Conservation (phyloP, 2,888 invertebrate species). For the Beris morrisii region DNA sequence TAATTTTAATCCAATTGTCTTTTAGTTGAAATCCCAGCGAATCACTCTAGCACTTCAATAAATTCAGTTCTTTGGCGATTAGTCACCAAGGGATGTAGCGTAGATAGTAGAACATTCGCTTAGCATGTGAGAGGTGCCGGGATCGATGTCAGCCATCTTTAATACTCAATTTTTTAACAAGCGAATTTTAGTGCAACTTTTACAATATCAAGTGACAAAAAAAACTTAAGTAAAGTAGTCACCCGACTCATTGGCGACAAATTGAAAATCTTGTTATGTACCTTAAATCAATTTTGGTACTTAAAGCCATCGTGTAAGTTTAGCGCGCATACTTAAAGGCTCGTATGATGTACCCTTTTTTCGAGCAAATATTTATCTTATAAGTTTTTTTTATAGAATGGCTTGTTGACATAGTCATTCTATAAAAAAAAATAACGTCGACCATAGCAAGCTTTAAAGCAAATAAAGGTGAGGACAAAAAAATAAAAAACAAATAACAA, state of each 20-base stretch:
- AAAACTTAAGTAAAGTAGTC: too few species aligned
- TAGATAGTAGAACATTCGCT: constrained; percentile 62
- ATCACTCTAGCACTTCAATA: too few species aligned
- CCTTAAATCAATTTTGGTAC: too few species aligned
- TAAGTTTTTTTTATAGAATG: constrained; percentile 8
- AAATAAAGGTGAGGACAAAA: constrained; percentile 22
- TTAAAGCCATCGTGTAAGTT: too few species aligned
- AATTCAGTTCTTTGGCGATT: too few species aligned
- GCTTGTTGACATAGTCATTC: constrained; percentile 6
- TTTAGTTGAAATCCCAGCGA: too few species aligned
- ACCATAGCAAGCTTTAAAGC: constrained; percentile 18
- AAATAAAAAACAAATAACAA: not conserved
- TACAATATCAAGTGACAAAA: too few species aligned
- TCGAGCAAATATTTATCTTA: constrained; percentile 19
- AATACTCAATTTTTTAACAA: too few species aligned
- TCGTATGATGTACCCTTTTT: constrained; percentile 15
- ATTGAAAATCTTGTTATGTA: too few species aligned
- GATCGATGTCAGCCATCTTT: constrained; percentile 39
- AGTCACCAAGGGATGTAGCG: constrained; percentile 52
- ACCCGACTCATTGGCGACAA: too few species aligned
- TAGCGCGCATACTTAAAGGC: constrained; percentile 12
- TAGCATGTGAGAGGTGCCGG: constrained; percentile 46
- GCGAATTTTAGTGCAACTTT: too few species aligned
- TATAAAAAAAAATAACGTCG: not conserved
- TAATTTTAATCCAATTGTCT: too few species aligned